phyloP scores from a whole-genome alignment of 2,888 invertebrate genomes.

The Drosophila kanekoi region DNA sequence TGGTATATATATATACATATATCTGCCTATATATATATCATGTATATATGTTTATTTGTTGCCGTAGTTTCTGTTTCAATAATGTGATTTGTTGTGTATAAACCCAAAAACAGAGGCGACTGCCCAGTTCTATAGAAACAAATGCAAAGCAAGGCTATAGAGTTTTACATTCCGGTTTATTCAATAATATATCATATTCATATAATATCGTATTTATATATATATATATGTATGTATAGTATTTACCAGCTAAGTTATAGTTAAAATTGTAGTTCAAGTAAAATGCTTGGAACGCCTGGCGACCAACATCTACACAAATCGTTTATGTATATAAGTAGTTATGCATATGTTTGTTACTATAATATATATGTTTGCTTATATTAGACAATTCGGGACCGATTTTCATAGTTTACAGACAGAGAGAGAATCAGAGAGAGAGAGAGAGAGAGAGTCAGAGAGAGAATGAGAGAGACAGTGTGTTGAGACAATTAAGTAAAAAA shows the following conservation, averaged over 20 bases:
- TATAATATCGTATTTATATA: conserved; percentile 50
- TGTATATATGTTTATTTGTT: background rate
- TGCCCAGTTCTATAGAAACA: conserved; percentile 4
- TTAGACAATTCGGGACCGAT: conserved; percentile 14
- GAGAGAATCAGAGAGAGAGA: conserved; percentile 4
- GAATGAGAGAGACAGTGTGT: background rate
- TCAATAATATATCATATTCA: conserved; percentile 49
- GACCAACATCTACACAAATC: conserved; percentile 52
- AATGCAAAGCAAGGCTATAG: background rate
- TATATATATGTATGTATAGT: conserved; percentile 41
- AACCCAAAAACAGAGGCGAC: background rate
- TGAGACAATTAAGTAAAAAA: conserved; percentile 23
- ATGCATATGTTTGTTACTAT: conserved; percentile 9
- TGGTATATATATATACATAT: background rate
- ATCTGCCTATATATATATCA: no score
- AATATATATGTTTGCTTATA: conserved; percentile 14
- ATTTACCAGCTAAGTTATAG: conserved; percentile 63
- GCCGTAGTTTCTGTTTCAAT: background rate
- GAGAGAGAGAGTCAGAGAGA: conserved; percentile 28
- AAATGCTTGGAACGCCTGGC: conserved; percentile 66
- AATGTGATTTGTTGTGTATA: background rate
- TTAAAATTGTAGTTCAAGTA: conserved; percentile 62
- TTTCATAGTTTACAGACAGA: conserved; percentile 62
- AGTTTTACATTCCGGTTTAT: conserved; percentile 45
- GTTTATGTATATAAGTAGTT: conserved; percentile 18